A percentile compares a stretch with the other conserved stretches of the same genome.
phyloP scores from a whole-genome alignment of 2,888 invertebrate genomes.

The Eilema sororculum region DNA sequence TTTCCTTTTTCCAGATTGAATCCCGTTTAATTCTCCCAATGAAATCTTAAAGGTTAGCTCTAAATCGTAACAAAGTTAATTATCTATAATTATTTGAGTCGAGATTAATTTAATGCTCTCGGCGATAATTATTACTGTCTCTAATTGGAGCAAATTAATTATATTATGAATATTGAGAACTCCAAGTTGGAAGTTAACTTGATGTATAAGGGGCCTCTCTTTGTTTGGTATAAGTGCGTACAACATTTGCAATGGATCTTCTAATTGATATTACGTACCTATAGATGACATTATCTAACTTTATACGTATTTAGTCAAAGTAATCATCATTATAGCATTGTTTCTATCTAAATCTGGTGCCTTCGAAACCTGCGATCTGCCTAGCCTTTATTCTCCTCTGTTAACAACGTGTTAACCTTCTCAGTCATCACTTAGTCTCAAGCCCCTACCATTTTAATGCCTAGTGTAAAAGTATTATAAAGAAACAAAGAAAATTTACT shows the following conservation, averaged over 20 bases:
- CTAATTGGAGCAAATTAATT: slow-evolving; percentile 39
- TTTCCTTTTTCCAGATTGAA: background rate
- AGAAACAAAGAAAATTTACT: background rate
- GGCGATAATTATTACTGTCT: slow-evolving; percentile 39
- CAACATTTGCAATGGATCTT: background rate
- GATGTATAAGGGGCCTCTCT: background rate
- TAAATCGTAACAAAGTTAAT: slow-evolving; percentile 38
- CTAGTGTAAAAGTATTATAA: background rate
- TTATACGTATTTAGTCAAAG: background rate
- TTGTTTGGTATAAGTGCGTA: background rate
- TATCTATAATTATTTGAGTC: slow-evolving; percentile 39
- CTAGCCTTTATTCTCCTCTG: too few species aligned
- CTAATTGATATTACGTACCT: background rate
- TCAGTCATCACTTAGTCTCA: too few species aligned
- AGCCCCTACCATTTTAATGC: too few species aligned
- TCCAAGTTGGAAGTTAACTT: background rate
- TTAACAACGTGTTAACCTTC: too few species aligned
- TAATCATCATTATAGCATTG: too few species aligned
- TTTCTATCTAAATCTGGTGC: too few species aligned
- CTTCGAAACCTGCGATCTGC: too few species aligned
- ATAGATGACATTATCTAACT: too few species aligned
- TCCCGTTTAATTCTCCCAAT: background rate
- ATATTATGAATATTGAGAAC: slow-evolving; percentile 28
- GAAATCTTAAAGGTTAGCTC: background rate
- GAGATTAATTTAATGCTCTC: slow-evolving; percentile 32